Conservation (phyloP, 2,888 invertebrate genomes). For the Xanthia togata region DNA sequence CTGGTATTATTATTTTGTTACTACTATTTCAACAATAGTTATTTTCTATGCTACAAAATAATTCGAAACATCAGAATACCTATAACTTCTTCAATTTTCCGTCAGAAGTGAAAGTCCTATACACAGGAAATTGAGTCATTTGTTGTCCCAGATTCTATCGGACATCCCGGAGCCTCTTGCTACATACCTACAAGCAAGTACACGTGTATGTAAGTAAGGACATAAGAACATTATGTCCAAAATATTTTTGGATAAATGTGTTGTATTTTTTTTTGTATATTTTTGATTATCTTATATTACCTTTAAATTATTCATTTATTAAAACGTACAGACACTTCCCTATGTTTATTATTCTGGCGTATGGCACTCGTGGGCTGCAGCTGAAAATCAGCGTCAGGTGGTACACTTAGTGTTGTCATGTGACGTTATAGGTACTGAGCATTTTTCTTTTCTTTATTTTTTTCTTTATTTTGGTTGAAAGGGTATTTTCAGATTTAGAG, state of each 20-base stretch:
- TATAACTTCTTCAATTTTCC: slow-evolving; percentile 15
- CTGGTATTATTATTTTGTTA: too few species aligned
- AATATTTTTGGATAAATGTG: too few species aligned
- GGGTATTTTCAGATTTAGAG: neutral
- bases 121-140: slow-evolving; percentile 51
- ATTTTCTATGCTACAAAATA: neutral
- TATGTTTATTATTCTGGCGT: too few species aligned
- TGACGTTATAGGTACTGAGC: too few species aligned
- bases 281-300: too few species aligned
- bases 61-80: neutral
- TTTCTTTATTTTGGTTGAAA: neutral
- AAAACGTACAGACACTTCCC: too few species aligned
- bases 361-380: too few species aligned
- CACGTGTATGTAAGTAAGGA: neutral
- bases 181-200: neutral
- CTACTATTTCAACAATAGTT: neutral
- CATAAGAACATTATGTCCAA: neutral
- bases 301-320: too few species aligned
- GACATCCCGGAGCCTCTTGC: neutral
- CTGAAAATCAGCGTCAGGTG: too few species aligned
- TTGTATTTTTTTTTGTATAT: too few species aligned
- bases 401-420: too few species aligned
- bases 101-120: slow-evolving; percentile 8
- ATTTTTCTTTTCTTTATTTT: too few species aligned
- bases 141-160: slow-evolving; percentile 31